phyloP scores from a whole-genome alignment of 2,888 invertebrate genomes.

The Uropetala carovei region DNA sequence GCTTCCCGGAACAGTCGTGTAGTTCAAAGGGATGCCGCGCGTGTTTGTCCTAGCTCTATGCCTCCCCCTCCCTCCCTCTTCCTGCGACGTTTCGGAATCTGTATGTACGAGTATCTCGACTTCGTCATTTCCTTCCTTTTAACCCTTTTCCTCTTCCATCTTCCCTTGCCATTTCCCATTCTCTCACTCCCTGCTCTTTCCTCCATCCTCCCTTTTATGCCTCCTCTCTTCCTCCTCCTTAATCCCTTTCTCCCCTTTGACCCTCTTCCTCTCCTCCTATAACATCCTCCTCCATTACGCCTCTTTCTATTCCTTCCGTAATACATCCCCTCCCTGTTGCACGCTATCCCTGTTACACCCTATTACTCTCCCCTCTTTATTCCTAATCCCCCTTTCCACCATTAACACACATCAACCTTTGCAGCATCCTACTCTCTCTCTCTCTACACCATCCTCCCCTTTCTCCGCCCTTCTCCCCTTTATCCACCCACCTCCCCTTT shows the following conservation, averaged over 20 bases:
- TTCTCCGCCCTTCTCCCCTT: too few relatives aligned
- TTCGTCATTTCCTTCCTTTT: conserved; percentile 1
- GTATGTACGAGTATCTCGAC: neutral
- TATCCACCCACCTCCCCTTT: too few relatives aligned
- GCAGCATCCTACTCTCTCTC: too few relatives aligned
- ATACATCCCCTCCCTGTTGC: neutral
- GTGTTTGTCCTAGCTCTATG: neutral
- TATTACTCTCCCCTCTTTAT: too few relatives aligned
- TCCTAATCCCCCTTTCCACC: too few relatives aligned
- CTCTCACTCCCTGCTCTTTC: neutral
- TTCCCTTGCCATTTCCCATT: neutral
- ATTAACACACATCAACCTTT: too few relatives aligned
- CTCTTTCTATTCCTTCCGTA: neutral
- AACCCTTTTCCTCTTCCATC: neutral
- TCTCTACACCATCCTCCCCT: too few relatives aligned
- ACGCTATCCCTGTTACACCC: too few relatives aligned
- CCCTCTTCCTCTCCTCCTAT: neutral
- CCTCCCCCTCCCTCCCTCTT: conserved; percentile 9
- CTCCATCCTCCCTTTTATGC: neutral
- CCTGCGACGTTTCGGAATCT: neutral
- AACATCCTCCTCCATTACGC: neutral
- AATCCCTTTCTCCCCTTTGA: neutral
- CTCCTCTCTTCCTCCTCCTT: neutral
- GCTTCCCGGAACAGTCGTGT: neutral
- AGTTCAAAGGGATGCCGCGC: conserved; percentile 19